A percentile compares a stretch with the other conserved stretches of the same genome.
These are phyloP conservation scores for Nebria brevicollis DNA, from an alignment of 2,888 invertebrate species.

Conservation along the genomic window DNA sequence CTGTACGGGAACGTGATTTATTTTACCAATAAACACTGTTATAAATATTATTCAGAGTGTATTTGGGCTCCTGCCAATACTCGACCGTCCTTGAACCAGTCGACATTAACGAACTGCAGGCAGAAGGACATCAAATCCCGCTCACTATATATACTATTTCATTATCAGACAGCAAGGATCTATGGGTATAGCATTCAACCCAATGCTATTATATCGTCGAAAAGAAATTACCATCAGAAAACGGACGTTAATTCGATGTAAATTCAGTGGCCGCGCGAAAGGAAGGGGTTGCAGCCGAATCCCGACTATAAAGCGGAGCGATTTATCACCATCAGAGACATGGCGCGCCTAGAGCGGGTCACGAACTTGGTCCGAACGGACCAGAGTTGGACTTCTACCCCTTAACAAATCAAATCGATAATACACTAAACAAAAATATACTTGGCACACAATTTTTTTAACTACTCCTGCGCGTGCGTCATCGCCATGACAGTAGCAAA, in stretches of 20 bases:
- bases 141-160: slow-evolving; percentile 35
- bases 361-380: slow-evolving; percentile 19
- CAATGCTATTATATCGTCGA: slow-evolving; percentile 38
- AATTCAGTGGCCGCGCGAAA: slow-evolving; percentile 42
- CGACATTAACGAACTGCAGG: neutral
- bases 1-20: neutral
- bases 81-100: slow-evolving; percentile 11
- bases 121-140: slow-evolving; percentile 28
- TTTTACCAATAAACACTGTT: neutral
- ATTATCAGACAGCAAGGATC: slow-evolving; percentile 40
- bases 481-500: neutral
- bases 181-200: slow-evolving; percentile 29
- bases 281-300: slow-evolving; percentile 19
- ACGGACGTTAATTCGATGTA: slow-evolving; percentile 46
- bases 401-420: neutral
- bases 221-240: slow-evolving; percentile 47
- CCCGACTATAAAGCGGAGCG: slow-evolving; percentile 39
- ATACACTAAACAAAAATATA: neutral
- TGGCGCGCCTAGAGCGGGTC: slow-evolving; percentile 32
- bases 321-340: slow-evolving; percentile 46
- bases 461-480: neutral
- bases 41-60: neutral
- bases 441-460: too few relatives aligned
- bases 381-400: neutral
- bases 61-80: slow-evolving; percentile 1